A percentile compares a stretch with the other conserved stretches of the same genome.
phyloP scores from a whole-genome alignment of 2,888 invertebrate species.

The Microctonus brassicae region DNA sequence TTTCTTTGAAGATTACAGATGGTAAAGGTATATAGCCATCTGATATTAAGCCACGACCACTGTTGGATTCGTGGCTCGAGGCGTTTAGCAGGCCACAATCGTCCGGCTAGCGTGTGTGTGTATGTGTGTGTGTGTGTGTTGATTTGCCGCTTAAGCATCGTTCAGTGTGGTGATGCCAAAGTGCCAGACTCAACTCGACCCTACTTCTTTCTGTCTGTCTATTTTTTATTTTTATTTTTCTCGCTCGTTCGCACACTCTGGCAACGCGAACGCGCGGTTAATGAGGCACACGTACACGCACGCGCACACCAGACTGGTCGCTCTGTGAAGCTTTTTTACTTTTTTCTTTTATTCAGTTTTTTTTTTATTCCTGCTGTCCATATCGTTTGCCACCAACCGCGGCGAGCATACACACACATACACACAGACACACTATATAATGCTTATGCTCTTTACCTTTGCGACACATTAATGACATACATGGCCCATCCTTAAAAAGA shows the following conservation, averaged over 20 bases:
- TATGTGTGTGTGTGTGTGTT: slow-evolving; percentile 39
- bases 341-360: slow-evolving; percentile 33
- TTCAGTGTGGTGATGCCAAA: slow-evolving; percentile 6
- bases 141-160: slow-evolving; percentile 53
- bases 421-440: slow-evolving; percentile 50
- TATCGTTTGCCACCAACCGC: slow-evolving; percentile 38
- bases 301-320: slow-evolving; percentile 48
- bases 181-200: slow-evolving; percentile 22
- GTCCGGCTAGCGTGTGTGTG: slow-evolving; percentile 54
- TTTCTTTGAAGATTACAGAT: slow-evolving; percentile 14
- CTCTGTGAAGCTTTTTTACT: background rate
- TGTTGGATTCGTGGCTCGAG: slow-evolving; percentile 61
- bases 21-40: slow-evolving; percentile 61
- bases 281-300: slow-evolving; percentile 62
- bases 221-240: slow-evolving; percentile 16
- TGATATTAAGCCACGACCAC: slow-evolving; percentile 38
- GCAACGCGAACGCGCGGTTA: slow-evolving; percentile 59
- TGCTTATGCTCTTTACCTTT: slow-evolving; percentile 52
- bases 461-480: slow-evolving; percentile 65
- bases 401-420: slow-evolving; percentile 21
- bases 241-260: slow-evolving; percentile 26
- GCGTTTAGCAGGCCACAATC: slow-evolving; percentile 65
- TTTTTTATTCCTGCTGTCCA: slow-evolving; percentile 35
- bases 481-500: slow-evolving; percentile 43
- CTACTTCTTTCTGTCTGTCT: slow-evolving; percentile 15